phyloP scores from a whole-genome alignment of 2,113 vertebrate genomes.

The Cyrtonyx montezumae region DNA sequence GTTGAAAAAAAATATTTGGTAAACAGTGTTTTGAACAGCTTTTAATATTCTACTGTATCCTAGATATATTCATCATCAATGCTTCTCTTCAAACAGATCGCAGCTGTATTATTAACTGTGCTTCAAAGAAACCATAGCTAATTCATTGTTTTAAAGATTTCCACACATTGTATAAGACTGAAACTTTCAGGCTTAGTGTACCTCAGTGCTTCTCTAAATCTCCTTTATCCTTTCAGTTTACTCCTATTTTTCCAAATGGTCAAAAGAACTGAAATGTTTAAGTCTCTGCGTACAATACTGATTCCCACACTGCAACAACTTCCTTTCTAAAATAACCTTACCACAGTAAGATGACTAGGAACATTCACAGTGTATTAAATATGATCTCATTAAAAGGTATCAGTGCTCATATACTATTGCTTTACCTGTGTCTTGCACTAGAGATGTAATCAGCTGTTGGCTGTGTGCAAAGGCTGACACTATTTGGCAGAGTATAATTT shows the following conservation, averaged over 20 bases:
- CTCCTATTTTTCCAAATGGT: not conserved
- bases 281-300: not conserved
- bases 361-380: not conserved
- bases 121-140: not conserved
- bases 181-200: not conserved
- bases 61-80: not conserved
- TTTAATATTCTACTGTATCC: not conserved
- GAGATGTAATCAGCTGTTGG: not conserved
- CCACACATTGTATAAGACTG: not conserved
- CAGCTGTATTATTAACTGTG: not conserved
- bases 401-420: not conserved
- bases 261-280: accelerated
- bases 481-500: not conserved
- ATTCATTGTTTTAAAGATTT: not conserved
- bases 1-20: not conserved
- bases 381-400: not conserved
- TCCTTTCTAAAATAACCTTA: not conserved
- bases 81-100: not conserved
- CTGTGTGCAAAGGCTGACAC: not conserved
- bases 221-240: not conserved
- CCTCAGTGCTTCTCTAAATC: not conserved
- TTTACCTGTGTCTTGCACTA: not conserved
- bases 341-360: not conserved
- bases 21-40: not conserved
- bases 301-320: not conserved